These are phyloP conservation scores for Melipona beecheii DNA, from an alignment of 2,888 invertebrate genomes.

Conservation along the genomic window DNA sequence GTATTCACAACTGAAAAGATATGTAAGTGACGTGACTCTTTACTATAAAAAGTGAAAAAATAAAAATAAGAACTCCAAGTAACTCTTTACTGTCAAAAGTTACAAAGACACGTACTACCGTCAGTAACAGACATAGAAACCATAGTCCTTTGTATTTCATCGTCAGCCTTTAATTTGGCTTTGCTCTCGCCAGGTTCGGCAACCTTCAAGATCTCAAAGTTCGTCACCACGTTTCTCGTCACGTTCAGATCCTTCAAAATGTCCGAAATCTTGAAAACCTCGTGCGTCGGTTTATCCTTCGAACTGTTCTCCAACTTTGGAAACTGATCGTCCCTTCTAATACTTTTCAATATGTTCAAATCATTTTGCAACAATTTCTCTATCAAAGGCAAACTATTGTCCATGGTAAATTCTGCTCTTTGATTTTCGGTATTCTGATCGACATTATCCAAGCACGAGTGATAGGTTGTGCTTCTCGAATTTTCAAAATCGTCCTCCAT, in stretches of 20 bases:
- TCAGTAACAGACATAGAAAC: neutral
- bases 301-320: neutral
- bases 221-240: neutral
- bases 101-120: neutral
- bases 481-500: neutral
- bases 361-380: conserved; percentile 16
- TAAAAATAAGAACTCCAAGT: too few species aligned
- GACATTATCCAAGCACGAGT: neutral
- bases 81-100: neutral
- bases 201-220: neutral
- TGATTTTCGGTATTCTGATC: neutral
- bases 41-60: too few species aligned
- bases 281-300: neutral
- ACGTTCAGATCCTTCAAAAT: conserved; percentile 4
- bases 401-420: neutral
- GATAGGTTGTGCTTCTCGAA: neutral
- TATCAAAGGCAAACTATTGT: neutral
- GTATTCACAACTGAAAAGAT: neutral
- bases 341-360: neutral
- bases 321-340: neutral
- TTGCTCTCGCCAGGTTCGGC: neutral
- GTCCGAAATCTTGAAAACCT: neutral
- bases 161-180: neutral
- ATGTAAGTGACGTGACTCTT: neutral
- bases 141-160: neutral